These are phyloP conservation scores for Busseola fusca DNA, from an alignment of 2,888 invertebrate genomes.

Conservation along the genomic window DNA sequence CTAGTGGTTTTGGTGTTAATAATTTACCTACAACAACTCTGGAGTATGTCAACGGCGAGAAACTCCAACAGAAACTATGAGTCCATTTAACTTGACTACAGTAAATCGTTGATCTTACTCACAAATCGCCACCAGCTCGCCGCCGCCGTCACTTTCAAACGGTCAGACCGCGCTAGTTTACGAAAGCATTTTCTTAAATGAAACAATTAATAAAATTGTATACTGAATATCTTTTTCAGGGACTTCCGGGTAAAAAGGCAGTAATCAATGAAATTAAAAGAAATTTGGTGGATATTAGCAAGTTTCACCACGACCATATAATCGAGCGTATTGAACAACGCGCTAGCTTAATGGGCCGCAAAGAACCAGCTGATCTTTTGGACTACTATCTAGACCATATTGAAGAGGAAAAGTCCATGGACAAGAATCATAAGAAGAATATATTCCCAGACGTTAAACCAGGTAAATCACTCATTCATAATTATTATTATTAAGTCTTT, in stretches of 20 bases:
- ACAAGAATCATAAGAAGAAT: conserved; percentile 21
- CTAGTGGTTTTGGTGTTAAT: too few relatives aligned
- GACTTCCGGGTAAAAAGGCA: conserved; percentile 69
- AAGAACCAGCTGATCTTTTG: conserved; percentile 67
- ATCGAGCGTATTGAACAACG: conserved; percentile 57
- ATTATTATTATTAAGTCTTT: too few relatives aligned
- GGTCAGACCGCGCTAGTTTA: not conserved
- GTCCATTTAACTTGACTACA: not conserved
- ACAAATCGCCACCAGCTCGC: not conserved
- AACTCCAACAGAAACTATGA: too few relatives aligned
- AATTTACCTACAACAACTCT: too few relatives aligned
- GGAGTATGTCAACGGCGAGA: too few relatives aligned
- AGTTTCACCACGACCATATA: conserved; percentile 67
- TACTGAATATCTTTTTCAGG: conserved; percentile 55
- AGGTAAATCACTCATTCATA: conserved; percentile 21
- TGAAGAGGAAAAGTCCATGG: conserved; percentile 37
- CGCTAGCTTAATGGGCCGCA: conserved; percentile 16
- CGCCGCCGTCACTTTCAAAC: not conserved
- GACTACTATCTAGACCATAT: conserved; percentile 70
- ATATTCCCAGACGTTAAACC: conserved; percentile 33
- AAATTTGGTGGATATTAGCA: conserved; percentile 73
- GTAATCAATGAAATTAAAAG: conserved; percentile 83
- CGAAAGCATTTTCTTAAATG: not conserved
- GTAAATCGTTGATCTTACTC: not conserved
- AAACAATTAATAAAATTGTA: conserved; percentile 1